phyloP scores from a whole-genome alignment of 2,888 invertebrate species.

The Nesidiocoris tenuis region DNA sequence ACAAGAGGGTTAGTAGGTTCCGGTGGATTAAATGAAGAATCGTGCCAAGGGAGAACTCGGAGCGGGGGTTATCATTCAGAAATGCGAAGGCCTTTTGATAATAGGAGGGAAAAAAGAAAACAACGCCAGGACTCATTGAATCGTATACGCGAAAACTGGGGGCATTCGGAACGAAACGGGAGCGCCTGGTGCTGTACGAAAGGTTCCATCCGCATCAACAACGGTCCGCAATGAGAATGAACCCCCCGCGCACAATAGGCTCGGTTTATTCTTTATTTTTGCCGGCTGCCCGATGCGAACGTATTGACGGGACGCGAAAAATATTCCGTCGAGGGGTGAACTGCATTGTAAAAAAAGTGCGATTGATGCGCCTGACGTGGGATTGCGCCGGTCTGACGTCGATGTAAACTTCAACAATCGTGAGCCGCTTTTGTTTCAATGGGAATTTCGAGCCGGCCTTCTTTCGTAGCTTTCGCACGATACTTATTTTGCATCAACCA shows the following conservation, averaged over 20 bases:
- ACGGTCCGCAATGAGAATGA: not conserved
- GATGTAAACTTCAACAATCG: too few species aligned
- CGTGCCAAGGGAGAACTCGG: too few species aligned
- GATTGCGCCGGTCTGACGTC: not conserved
- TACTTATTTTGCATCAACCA: too few species aligned
- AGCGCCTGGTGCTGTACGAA: too few species aligned
- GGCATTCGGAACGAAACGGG: not conserved
- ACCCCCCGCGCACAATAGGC: not conserved
- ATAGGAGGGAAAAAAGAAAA: not conserved
- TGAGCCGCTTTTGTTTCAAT: too few species aligned
- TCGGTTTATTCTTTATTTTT: not conserved
- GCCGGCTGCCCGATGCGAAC: not conserved
- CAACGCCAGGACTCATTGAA: not conserved
- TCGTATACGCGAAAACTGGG: not conserved
- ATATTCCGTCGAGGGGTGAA: not conserved
- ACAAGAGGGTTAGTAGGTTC: conserved; percentile 6
- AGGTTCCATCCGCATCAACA: too few species aligned
- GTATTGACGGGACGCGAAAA: too few species aligned
- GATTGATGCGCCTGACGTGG: not conserved
- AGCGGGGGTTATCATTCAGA: not conserved
- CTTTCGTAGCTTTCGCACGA: too few species aligned
- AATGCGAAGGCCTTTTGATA: not conserved
- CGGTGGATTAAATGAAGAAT: conserved; percentile 23
- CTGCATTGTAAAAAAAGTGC: not conserved
- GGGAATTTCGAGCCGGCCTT: too few species aligned